Base-by-base conservation (phyloP, 2,797 vertebrate species). In the Kryptopterus vitreolus region DNA sequence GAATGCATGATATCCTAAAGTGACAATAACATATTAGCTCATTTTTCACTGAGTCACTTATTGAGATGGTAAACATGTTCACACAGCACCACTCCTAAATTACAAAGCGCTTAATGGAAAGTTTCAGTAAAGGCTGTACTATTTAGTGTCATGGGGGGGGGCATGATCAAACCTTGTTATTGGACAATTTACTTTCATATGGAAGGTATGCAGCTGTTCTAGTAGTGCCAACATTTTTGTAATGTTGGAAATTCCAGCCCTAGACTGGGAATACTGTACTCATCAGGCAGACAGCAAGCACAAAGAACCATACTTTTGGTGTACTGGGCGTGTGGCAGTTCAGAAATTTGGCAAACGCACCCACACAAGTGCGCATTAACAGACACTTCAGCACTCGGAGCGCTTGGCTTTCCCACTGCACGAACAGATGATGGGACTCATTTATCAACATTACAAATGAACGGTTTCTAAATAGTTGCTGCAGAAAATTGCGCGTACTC, bases 281-380 rank as follows among this genome's bases (percentile, higher is more conserved):
- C 0, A 11, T 31, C 48, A 58, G 35, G 75, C 38, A 80, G 10
- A 66, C 81, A 84, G 18, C 33, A 20, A 83, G 83, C 87, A 90
- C 85, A 91, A 90, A 74, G 87, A 82, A 84, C 81, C 87, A 87
- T 76, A 83, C 86, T 16, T 66, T 66, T 16, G 84, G 86, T 88
- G 87, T 88, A 89, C 85, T 89, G 88, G 90, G 88, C 84, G 86
- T 89, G 89, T 90, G 92, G 88, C 81, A 88, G 50, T 81, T 69
- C 73, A 81, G 66, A 58, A 77, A 82, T 72, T 55, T 73, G 76
- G 26, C 87, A 78, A 79, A 79, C 62, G 69, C 35, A 70, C 38
- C 38, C 52, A 35, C 57, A 75, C 24, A 52, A 26, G 31, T 69
- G 48, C 79, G 59, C 33, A 35, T 73, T 58, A 57, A 79, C 77